phyloP scores from a whole-genome alignment of 1,140 invertebrate genomes.

The Pseudomyrmex flavicornis region DNA sequence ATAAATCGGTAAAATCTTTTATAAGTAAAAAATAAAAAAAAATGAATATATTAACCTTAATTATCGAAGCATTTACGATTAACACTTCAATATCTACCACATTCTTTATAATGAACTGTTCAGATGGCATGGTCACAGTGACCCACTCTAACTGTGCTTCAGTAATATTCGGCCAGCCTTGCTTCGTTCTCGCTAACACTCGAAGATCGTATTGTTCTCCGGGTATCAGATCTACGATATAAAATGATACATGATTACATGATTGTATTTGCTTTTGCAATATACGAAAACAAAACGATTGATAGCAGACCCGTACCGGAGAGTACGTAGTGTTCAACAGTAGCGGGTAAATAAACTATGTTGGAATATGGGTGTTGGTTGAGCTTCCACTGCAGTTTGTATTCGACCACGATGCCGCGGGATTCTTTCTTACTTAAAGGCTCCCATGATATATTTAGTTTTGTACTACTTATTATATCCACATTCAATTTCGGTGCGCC shows the following conservation, averaged over 20 bases:
- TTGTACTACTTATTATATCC: conserved; percentile 85
- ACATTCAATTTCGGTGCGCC: conserved; percentile 86
- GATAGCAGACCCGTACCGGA: conserved; percentile 81
- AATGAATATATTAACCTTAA: conserved; percentile 79
- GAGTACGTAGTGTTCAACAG: conserved; percentile 83
- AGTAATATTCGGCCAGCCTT: conserved; percentile 84
- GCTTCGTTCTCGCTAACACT: conserved; percentile 85
- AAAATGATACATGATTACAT: not conserved
- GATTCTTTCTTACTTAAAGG: conserved; percentile 85
- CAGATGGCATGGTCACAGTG: conserved; percentile 83
- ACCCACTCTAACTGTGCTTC: conserved; percentile 86
- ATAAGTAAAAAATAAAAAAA: not conserved
- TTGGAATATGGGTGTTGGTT: conserved; percentile 84
- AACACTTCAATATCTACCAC: conserved; percentile 82
- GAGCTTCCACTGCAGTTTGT: conserved; percentile 88
- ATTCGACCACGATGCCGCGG: conserved; percentile 87
- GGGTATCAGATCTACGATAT: conserved; percentile 84
- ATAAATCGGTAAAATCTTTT: not conserved
- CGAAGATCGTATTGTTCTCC: conserved; percentile 87
- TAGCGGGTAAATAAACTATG: conserved; percentile 82
- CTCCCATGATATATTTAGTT: conserved; percentile 87
- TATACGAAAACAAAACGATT: not conserved
- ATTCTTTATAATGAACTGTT: conserved; percentile 76
- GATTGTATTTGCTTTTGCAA: not conserved
- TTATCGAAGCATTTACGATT: conserved; percentile 82